Evolutionary conservation across 2,797 vertebrate species (phyloP), one percentile per base, ranked within the genome.

Genomic region (Meriones psammophilus): DNA sequence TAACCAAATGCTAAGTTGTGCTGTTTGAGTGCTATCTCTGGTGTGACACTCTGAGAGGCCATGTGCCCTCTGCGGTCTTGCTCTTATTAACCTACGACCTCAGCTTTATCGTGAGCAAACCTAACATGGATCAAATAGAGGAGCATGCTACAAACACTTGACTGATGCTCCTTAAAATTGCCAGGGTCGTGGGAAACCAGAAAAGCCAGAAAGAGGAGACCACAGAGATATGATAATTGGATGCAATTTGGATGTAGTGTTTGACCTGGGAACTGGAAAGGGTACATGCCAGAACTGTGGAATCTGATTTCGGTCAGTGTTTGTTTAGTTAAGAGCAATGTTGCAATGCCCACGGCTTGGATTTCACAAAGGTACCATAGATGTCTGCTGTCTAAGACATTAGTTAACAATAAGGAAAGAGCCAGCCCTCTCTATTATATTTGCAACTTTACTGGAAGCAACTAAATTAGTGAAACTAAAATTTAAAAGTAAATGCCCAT

Each of bases 21-120:
- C 3, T 39, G 3, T 28, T 0, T 0, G 9, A 28, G 33, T 28
- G 5, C 8, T 2, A 9, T 1, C 46, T 79, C 66, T 0, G 30
- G 26, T 17, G 0, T 28, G 17, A 22, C 39, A 42, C 30, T 2
- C 1, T 12, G 28, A 73, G 22, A 36, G 1, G 4, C 42, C 66
- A 15, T 26, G 50, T 30, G 39, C 1, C 39, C 58, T 26, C 42
- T 5, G 10, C 6, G 3, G 6, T 39, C 56, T 80, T 80, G 28
- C 24, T 76, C 39, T 66, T 50, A 39, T 85, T 74, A 84, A 46
- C 83, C 58, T 58, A 76, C 26, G 33, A 58, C 66, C 36, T 62
- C 58, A 28, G 50, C 66, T 36, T 62, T 54, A 88, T 91, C 33
- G 5, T 33, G 64, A 84, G 87, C 85, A 88, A 74, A 88, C 1